These are phyloP conservation scores for Dicentrarchus labrax DNA, from an alignment of 2,113 vertebrate genomes.

Conservation along the genomic window DNA sequence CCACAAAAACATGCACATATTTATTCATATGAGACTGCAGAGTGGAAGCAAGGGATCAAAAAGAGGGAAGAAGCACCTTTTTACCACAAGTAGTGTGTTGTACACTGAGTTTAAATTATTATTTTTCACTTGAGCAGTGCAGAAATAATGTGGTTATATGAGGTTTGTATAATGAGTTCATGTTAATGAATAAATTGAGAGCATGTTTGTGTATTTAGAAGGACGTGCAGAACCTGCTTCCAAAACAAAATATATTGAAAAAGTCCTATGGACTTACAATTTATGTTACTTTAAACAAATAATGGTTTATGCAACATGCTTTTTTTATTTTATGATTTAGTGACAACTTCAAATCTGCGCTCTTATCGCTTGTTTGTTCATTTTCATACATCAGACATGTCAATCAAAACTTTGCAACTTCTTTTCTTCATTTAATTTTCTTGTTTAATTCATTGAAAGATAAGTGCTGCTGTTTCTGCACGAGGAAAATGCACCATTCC, in stretches of 20 bases:
- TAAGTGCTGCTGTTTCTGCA: not conserved
- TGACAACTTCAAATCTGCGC: not conserved
- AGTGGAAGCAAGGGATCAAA: constrained; percentile 46
- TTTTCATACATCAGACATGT: not conserved
- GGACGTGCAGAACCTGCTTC: not conserved
- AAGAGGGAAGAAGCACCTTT: constrained; percentile 18
- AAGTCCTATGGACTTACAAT: not conserved
- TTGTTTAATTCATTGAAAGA: not conserved
- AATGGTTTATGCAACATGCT: not conserved
- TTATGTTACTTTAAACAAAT: not conserved
- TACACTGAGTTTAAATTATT: constrained; percentile 23
- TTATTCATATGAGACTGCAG: constrained; percentile 55
- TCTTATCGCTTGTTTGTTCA: not conserved
- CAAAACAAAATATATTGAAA: constrained; percentile 1
- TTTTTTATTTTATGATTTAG: not conserved
- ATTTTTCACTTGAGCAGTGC: constrained; percentile 38
- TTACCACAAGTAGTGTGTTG: not conserved
- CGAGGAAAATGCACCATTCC: constrained; percentile 13
- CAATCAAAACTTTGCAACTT: not conserved
- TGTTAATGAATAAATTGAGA: constrained; percentile 55
- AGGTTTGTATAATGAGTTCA: constrained; percentile 59
- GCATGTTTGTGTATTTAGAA: constrained; percentile 14
- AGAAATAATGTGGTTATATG: constrained; percentile 40
- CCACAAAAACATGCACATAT: constrained; percentile 45
- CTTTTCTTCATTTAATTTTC: not conserved